phyloP scores from a whole-genome alignment of 2,797 vertebrate genomes.

The Alfaro cultratus region DNA sequence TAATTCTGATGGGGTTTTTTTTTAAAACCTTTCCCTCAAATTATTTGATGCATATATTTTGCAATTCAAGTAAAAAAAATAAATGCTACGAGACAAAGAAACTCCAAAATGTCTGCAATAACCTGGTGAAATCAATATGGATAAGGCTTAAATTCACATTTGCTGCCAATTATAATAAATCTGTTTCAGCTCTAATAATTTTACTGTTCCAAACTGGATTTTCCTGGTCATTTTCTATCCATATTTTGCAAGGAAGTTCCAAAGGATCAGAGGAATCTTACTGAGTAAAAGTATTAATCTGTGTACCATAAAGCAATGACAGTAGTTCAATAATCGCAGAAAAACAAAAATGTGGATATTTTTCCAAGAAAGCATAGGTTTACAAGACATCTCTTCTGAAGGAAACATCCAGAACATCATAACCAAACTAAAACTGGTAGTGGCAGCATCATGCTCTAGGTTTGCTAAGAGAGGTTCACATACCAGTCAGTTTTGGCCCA shows the following conservation, averaged over 20 bases:
- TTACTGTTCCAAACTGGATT: neutral
- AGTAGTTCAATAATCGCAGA: neutral
- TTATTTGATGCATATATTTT: neutral
- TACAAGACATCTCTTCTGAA: neutral
- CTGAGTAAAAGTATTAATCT: neutral
- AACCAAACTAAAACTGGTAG: neutral
- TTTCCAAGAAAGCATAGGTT: neutral
- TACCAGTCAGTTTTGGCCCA: neutral
- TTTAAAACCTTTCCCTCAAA: neutral
- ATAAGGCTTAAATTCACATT: neutral
- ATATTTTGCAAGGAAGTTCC: neutral
- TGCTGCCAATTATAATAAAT: neutral
- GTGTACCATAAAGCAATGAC: neutral
- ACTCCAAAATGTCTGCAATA: neutral
- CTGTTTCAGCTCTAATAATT: neutral
- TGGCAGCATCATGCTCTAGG: neutral
- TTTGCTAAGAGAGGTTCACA: neutral
- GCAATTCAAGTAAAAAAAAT: neutral
- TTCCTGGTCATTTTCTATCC: neutral
- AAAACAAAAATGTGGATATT: neutral
- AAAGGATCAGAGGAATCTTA: neutral
- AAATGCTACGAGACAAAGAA: neutral
- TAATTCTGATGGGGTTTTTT: neutral
- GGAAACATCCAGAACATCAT: neutral
- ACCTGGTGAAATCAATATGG: neutral